A percentile compares a stretch with the other conserved stretches of the same genome.
These are phyloP conservation scores for Eupithecia centaureata DNA, from an alignment of 2,888 invertebrate species.

Conservation along the genomic window DNA sequence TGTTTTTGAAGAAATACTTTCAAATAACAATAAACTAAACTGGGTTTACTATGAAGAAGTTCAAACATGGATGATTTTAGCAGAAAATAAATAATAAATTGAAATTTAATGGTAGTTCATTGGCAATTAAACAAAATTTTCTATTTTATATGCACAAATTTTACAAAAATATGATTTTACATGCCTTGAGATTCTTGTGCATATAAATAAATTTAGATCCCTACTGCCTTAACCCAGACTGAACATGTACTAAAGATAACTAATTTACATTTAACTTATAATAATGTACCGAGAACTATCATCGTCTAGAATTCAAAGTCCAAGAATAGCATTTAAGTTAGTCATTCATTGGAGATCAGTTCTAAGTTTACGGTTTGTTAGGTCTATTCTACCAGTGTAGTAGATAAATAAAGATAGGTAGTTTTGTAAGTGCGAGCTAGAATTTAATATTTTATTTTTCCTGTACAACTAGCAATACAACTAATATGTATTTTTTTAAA, in stretches of 20 bases:
- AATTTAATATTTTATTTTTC: not conserved
- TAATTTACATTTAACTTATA: conserved; percentile 26
- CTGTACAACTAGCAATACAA: too few species aligned
- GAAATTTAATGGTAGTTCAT: conserved; percentile 38
- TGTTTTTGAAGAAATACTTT: conserved; percentile 7
- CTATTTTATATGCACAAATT: conserved; percentile 30
- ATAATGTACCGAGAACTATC: conserved; percentile 15
- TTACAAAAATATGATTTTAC: conserved; percentile 19
- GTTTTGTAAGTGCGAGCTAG: not conserved
- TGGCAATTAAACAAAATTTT: conserved; percentile 16
- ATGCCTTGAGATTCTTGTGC: conserved; percentile 53
- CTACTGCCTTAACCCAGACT: conserved; percentile 41
- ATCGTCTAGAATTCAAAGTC: conserved; percentile 15
- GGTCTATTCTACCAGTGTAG: not conserved
- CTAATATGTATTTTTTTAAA: too few species aligned
- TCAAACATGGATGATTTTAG: conserved; percentile 7
- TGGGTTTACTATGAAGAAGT: conserved; percentile 2
- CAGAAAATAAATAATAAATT: conserved; percentile 48
- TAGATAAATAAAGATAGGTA: not conserved
- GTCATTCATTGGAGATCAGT: conserved; percentile 24
- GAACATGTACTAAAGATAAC: conserved; percentile 22
- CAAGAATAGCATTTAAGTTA: conserved; percentile 9
- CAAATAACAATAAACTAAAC: conserved; percentile 1
- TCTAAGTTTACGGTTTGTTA: conserved; percentile 10
- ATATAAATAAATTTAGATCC: conserved; percentile 46